Conservation (phyloP, 2,888 invertebrate species). For the Portevinia maculata region DNA sequence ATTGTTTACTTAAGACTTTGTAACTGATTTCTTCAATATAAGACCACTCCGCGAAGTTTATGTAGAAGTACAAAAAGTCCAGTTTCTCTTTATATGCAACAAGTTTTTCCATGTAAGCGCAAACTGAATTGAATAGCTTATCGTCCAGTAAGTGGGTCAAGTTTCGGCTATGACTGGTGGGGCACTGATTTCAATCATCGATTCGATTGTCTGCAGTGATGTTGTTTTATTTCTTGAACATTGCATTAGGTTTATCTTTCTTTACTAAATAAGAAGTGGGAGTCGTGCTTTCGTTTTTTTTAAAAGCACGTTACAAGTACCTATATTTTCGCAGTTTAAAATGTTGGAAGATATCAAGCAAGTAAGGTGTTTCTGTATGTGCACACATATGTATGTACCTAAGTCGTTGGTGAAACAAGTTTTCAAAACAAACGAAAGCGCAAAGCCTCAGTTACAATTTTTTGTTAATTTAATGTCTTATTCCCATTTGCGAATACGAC, state of each 20-base stretch:
- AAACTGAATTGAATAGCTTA: constrained; percentile 43
- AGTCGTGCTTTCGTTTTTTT: background rate
- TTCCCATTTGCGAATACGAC: too few species aligned
- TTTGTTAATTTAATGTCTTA: too few species aligned
- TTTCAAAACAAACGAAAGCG: too few species aligned
- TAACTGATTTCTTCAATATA: too few species aligned
- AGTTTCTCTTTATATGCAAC: constrained; percentile 8
- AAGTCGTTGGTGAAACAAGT: too few species aligned
- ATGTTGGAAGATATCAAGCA: too few species aligned
- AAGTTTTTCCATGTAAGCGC: background rate
- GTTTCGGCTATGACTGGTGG: constrained; percentile 20
- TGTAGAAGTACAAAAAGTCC: background rate
- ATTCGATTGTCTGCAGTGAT: constrained; percentile 19
- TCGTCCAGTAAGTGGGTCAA: constrained; percentile 48
- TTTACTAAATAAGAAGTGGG: background rate
- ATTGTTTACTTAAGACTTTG: constrained; percentile 77
- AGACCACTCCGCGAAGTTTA: background rate
- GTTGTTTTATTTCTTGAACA: constrained; percentile 2
- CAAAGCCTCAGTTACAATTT: too few species aligned
- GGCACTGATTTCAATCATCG: constrained; percentile 23
- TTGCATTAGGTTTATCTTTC: background rate
- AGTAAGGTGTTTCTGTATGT: too few species aligned
- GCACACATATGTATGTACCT: too few species aligned
- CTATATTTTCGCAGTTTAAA: too few species aligned
- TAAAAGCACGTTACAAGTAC: too few species aligned